phyloP scores from a whole-genome alignment of 2,113 vertebrate species.

The Mustela lutreola region DNA sequence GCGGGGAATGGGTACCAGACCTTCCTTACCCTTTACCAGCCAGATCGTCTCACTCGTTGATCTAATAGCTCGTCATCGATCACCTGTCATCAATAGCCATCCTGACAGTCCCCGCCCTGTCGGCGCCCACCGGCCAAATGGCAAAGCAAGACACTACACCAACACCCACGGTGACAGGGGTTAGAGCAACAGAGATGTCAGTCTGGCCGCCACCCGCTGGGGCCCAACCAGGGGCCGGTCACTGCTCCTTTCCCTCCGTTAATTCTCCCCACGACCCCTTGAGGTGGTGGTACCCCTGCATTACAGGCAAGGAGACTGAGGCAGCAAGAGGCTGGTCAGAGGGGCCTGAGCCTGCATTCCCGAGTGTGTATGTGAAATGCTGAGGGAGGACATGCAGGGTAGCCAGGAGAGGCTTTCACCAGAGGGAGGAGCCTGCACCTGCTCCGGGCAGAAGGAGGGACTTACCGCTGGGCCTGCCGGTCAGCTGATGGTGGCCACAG shows the following conservation, averaged over 20 bases:
- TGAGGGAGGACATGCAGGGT: background rate
- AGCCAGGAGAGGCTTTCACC: background rate
- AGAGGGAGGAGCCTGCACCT: background rate
- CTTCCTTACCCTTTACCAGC: background rate
- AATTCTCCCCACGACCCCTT: background rate
- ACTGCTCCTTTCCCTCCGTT: background rate
- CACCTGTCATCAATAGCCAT: accelerated
- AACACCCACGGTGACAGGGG: accelerated
- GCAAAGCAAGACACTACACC: background rate
- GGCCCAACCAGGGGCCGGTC: accelerated
- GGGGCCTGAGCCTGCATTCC: accelerated
- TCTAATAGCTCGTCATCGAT: background rate
- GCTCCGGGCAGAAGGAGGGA: background rate
- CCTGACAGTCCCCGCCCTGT: accelerated
- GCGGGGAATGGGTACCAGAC: accelerated
- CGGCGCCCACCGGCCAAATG: accelerated
- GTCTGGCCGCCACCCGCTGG: accelerated
- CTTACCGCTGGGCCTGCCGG: background rate
- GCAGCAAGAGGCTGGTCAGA: background rate
- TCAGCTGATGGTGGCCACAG: background rate
- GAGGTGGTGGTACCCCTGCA: background rate
- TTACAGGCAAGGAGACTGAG: background rate
- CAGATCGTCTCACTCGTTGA: background rate
- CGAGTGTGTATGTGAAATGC: accelerated
- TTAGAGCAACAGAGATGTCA: accelerated